Percentiles rank a stretch among this genome's conserved stretches.
Conservation (phyloP, 35 echinoderm and acorn worm genomes). For the Apostichopus japonicus region DNA sequence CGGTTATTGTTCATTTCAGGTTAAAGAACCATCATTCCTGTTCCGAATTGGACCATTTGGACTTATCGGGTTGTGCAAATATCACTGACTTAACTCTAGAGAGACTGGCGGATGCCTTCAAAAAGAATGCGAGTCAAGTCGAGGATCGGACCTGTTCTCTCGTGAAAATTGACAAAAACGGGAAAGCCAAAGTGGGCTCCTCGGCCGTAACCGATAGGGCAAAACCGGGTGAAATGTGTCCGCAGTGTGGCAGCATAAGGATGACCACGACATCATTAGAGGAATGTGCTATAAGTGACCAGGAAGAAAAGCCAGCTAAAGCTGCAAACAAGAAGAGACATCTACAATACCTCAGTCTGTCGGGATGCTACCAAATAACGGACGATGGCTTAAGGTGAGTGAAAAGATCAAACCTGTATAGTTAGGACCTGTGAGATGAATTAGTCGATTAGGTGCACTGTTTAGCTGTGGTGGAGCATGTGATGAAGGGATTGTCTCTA, state of each 20-base stretch:
- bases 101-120: constrained; percentile 57
- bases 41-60: constrained; percentile 66
- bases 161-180: constrained; percentile 16
- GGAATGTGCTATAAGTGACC: background rate
- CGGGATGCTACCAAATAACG: constrained; percentile 87
- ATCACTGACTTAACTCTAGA: constrained; percentile 72
- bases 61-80: constrained; percentile 79
- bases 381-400: constrained; percentile 88
- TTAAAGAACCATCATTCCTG: constrained; percentile 62
- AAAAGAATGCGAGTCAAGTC: background rate
- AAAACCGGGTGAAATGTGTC: background rate
- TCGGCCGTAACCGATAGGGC: background rate
- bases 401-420: background rate
- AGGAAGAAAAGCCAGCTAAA: background rate
- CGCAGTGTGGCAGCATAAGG: constrained; percentile 14
- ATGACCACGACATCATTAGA: background rate
- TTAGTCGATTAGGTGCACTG: too few species aligned
- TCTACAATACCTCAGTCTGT: constrained; percentile 75
- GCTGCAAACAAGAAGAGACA: constrained; percentile 37
- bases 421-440: too few species aligned
- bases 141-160: background rate
- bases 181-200: background rate
- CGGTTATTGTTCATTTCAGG: constrained; percentile 37
- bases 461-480: too few species aligned
- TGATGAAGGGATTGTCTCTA: too few species aligned